phyloP scores from a whole-genome alignment of 2,888 invertebrate genomes.

The Anagyrus pseudococci region DNA sequence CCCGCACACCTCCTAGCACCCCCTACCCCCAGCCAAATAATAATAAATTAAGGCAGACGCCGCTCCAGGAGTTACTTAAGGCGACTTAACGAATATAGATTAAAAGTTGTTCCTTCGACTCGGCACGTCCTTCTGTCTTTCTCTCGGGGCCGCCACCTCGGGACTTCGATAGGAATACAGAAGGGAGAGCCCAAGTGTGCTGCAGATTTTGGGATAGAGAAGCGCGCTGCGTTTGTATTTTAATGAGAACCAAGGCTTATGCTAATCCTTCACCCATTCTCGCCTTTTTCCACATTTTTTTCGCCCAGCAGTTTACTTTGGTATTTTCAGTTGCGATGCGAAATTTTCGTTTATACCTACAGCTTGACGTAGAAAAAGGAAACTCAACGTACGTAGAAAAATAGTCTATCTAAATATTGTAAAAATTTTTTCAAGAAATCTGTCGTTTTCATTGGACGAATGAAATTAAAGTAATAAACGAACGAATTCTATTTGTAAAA shows the following conservation, averaged over 20 bases:
- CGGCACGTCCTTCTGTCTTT: too few species aligned
- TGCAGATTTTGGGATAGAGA: conserved; percentile 33
- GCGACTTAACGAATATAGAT: conserved; percentile 61
- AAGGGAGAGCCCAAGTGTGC: conserved; percentile 30
- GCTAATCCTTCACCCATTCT: conserved; percentile 57
- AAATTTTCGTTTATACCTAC: too few species aligned
- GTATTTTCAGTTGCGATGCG: conserved; percentile 32
- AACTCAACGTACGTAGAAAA: too few species aligned
- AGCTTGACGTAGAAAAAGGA: too few species aligned
- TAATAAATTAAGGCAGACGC: conserved; percentile 56
- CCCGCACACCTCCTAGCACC: too few species aligned
- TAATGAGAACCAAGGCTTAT: conserved; percentile 58
- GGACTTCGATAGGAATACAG: conserved; percentile 29
- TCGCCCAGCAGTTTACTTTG: conserved; percentile 40
- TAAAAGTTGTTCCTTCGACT: conserved; percentile 56
- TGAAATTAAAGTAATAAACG: too few species aligned
- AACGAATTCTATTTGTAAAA: too few species aligned
- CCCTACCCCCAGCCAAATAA: conserved; percentile 41
- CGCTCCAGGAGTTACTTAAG: conserved; percentile 50
- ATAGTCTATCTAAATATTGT: too few species aligned
- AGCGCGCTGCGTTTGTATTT: conserved; percentile 57
- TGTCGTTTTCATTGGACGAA: too few species aligned
- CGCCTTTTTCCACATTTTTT: conserved; percentile 41
- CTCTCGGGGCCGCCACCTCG: background rate
- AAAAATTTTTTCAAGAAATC: too few species aligned